phyloP scores from a whole-genome alignment of 2,797 vertebrate genomes.

The Acrossocheilus fasciatus region DNA sequence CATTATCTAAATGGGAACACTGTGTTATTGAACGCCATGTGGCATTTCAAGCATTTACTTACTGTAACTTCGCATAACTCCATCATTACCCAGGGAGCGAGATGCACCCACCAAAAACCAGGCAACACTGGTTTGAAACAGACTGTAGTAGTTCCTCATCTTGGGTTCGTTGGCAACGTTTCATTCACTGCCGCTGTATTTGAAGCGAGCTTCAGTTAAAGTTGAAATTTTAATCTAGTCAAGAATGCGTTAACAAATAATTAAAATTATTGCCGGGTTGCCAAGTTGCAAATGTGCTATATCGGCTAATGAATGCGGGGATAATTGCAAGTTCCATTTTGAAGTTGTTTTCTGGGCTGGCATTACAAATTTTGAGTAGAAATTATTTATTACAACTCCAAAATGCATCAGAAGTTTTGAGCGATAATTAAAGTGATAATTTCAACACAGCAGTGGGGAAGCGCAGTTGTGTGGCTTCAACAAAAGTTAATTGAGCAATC shows the following conservation, averaged over 20 bases:
- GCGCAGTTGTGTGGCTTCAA: background rate
- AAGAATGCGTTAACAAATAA: background rate
- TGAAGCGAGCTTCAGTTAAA: background rate
- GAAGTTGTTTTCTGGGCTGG: background rate
- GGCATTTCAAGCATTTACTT: conserved; percentile 3
- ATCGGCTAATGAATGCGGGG: background rate
- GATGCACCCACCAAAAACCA: conserved; percentile 3
- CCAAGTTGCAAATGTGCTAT: background rate
- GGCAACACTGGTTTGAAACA: background rate
- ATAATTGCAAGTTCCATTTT: background rate
- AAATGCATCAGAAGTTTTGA: conserved; percentile 16
- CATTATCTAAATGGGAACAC: conserved; percentile 21
- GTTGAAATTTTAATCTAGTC: background rate
- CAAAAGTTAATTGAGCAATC: conserved; percentile 39
- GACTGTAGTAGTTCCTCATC: background rate
- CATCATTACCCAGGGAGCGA: background rate
- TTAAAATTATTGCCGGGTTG: background rate
- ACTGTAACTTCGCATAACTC: background rate
- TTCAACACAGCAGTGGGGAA: conserved; percentile 16
- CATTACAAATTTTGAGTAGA: background rate
- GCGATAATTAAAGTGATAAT: conserved; percentile 29
- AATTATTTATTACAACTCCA: conserved; percentile 8
- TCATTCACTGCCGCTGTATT: background rate
- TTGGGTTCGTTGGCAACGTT: background rate
- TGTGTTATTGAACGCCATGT: background rate